Conservation (phyloP, 2,113 vertebrate species). For the Leucoraja erinaceus region DNA sequence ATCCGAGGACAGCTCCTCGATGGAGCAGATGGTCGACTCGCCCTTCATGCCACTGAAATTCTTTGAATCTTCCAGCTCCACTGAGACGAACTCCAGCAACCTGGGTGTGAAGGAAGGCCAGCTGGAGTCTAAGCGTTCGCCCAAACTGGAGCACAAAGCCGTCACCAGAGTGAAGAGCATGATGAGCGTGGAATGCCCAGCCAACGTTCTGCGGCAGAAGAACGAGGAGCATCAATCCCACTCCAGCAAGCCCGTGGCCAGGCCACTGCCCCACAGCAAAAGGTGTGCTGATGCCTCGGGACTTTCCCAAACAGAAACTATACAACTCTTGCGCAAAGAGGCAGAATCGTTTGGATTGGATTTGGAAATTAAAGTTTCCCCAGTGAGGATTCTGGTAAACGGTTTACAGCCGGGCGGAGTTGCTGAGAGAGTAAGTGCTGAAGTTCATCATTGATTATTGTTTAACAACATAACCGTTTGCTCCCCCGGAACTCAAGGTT, state of each 20-base stretch:
- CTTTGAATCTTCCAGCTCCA: constrained; percentile 47
- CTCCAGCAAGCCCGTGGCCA: constrained; percentile 47
- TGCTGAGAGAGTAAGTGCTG: constrained; percentile 64
- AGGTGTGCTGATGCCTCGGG: constrained; percentile 45
- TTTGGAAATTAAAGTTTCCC: constrained; percentile 65
- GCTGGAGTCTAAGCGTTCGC: constrained; percentile 64
- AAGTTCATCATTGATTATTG: neutral
- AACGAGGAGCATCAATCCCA: constrained; percentile 49
- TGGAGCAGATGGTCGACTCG: constrained; percentile 48
- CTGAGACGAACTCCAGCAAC: constrained; percentile 47
- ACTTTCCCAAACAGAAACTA: constrained; percentile 51
- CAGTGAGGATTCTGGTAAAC: constrained; percentile 62
- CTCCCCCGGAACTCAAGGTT: too few relatives aligned
- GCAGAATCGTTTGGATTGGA: constrained; percentile 65
- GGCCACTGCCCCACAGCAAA: constrained; percentile 54
- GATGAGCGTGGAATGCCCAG: constrained; percentile 61
- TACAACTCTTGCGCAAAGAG: constrained; percentile 57
- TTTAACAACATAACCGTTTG: neutral
- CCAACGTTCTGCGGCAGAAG: constrained; percentile 52
- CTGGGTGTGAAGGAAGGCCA: constrained; percentile 58
- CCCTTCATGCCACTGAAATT: constrained; percentile 55
- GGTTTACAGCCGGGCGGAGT: constrained; percentile 62
- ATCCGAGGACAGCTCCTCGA: constrained; percentile 46
- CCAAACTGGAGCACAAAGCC: constrained; percentile 75
- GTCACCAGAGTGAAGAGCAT: constrained; percentile 64